These are phyloP conservation scores for Plebejus melissa DNA, from an alignment of 2,888 invertebrate genomes.

Conservation along the genomic window DNA sequence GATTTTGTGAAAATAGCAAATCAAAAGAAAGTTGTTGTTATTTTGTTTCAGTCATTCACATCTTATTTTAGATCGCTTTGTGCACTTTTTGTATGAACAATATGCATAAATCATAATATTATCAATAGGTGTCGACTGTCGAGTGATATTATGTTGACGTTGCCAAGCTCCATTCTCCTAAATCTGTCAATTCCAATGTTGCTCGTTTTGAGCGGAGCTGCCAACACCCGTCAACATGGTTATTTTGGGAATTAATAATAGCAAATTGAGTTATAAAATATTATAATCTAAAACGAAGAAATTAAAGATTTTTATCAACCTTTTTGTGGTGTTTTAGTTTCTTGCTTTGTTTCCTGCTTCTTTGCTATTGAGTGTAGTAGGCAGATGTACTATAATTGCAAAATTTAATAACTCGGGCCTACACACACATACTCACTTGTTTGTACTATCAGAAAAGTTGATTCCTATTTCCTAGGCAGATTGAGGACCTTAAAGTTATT, in stretches of 20 bases:
- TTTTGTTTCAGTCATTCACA: neutral
- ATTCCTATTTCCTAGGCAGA: too few relatives aligned
- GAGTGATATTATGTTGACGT: neutral
- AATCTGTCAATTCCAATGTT: slow-evolving; percentile 32
- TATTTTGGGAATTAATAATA: neutral
- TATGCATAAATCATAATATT: neutral
- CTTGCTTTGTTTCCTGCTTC: neutral
- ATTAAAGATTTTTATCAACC: neutral
- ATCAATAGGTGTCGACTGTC: neutral
- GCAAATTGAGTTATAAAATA: neutral
- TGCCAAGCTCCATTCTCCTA: slow-evolving; percentile 16
- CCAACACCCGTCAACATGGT: slow-evolving; percentile 32
- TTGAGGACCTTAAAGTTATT: too few relatives aligned
- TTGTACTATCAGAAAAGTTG: too few relatives aligned
- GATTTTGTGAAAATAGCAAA: neutral
- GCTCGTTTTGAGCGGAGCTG: slow-evolving; percentile 28
- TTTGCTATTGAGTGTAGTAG: too few relatives aligned
- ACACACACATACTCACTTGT: too few relatives aligned
- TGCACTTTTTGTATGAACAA: neutral
- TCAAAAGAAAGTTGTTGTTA: neutral
- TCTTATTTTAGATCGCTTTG: slow-evolving; percentile 16
- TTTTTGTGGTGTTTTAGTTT: neutral
- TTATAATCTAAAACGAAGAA: neutral
- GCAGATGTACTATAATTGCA: too few relatives aligned
- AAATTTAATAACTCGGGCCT: too few relatives aligned